A percentile compares a stretch with the other conserved stretches of the same genome.
These are phyloP conservation scores for Eonycteris spelaea DNA, from an alignment of 2,113 vertebrate genomes.

Conservation along the genomic window DNA sequence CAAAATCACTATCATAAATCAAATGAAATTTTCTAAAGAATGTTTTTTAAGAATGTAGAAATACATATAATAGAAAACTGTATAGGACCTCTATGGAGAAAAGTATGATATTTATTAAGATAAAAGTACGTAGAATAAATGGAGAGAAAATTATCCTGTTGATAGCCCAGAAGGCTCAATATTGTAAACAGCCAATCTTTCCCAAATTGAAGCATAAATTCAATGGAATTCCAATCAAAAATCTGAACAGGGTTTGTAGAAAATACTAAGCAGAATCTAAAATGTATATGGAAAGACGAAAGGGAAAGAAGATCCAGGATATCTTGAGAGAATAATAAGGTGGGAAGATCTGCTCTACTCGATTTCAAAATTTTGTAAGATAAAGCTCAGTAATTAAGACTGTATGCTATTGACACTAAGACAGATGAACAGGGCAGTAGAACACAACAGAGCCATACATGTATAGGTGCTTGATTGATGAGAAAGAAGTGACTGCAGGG, in stretches of 20 bases:
- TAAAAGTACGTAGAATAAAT: background rate
- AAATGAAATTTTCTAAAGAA: background rate
- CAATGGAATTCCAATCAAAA: background rate
- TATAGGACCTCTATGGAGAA: background rate
- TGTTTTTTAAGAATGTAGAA: background rate
- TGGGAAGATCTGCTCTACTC: background rate
- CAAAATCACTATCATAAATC: slow-evolving; percentile 3
- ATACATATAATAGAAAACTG: background rate
- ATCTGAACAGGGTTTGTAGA: background rate
- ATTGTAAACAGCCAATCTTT: background rate
- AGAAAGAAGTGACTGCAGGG: background rate
- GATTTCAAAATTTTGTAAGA: background rate
- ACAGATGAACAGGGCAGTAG: background rate
- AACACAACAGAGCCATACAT: background rate
- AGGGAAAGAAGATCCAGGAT: background rate
- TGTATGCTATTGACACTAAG: background rate
- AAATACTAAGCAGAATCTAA: slow-evolving; percentile 21
- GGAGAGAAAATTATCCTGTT: background rate
- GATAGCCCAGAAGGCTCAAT: background rate
- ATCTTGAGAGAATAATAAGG: background rate
- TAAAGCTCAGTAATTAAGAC: background rate
- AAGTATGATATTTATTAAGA: background rate
- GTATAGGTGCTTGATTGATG: background rate
- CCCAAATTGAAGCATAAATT: background rate
- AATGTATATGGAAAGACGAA: background rate